Conservation (phyloP, 2,113 vertebrate species). For the Tinamus guttatus region DNA sequence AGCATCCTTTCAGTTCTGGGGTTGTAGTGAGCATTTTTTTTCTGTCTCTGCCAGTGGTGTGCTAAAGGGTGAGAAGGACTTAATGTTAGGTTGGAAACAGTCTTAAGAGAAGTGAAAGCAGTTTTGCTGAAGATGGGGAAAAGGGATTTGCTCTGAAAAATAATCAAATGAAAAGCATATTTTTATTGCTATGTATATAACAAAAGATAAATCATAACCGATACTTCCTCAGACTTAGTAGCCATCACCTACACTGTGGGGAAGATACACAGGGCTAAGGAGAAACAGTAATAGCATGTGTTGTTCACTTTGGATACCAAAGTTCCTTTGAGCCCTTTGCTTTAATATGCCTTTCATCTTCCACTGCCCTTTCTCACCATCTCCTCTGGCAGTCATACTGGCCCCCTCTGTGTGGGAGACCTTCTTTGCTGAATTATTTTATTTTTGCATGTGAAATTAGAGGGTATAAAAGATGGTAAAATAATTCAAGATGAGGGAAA, state of each 20-base stretch:
- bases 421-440: background rate
- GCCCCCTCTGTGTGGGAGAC: background rate
- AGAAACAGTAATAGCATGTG: background rate
- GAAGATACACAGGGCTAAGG: background rate
- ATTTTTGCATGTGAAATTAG: background rate
- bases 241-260: background rate
- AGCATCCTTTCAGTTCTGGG: background rate
- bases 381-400: background rate
- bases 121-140: background rate
- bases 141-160: background rate
- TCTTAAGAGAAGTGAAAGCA: background rate
- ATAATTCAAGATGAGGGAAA: background rate
- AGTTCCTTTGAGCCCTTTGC: background rate
- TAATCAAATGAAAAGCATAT: background rate
- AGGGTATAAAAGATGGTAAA: background rate
- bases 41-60: background rate
- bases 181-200: background rate
- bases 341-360: background rate
- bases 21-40: background rate
- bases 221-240: background rate
- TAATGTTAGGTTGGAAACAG: background rate
- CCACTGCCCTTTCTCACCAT: background rate
- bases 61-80: slow-evolving; percentile 4
- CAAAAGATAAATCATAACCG: background rate
- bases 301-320: background rate